Conservation (phyloP, 2,888 invertebrate genomes). For the Psylliodes chrysocephalus region DNA sequence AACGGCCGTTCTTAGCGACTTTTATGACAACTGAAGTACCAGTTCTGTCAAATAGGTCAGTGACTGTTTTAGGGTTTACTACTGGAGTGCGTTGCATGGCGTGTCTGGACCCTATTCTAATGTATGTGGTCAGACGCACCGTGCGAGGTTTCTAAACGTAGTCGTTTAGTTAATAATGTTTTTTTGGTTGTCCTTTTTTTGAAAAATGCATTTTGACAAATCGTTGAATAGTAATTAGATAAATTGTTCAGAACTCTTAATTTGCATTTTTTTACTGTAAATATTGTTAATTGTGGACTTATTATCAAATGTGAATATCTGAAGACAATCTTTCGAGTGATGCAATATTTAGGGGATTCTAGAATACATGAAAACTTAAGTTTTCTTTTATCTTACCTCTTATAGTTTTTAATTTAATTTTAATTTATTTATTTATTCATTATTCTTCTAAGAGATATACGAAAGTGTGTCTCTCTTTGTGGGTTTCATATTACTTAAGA, state of each 20-base stretch:
- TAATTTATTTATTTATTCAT: slow-evolving; percentile 25
- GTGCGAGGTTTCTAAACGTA: no score
- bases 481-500: neutral
- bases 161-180: no score
- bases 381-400: slow-evolving; percentile 31
- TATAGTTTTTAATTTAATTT: slow-evolving; percentile 3
- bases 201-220: neutral
- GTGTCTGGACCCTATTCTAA: no score
- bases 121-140: no score
- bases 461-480: neutral
- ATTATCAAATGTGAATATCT: slow-evolving; percentile 50
- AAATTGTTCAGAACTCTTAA: slow-evolving; percentile 4
- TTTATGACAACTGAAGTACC: no score
- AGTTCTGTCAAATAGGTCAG: no score
- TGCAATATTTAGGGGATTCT: slow-evolving; percentile 54
- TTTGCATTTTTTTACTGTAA: slow-evolving; percentile 46
- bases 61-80: no score
- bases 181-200: neutral
- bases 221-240: neutral
- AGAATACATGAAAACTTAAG: slow-evolving; percentile 38
- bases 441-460: neutral
- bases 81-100: no score
- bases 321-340: slow-evolving; percentile 60
- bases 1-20: no score
- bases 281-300: slow-evolving; percentile 50